Evolutionary conservation across 2,113 vertebrate species (phyloP).

Genomic region (Mus spicilegus): DNA sequence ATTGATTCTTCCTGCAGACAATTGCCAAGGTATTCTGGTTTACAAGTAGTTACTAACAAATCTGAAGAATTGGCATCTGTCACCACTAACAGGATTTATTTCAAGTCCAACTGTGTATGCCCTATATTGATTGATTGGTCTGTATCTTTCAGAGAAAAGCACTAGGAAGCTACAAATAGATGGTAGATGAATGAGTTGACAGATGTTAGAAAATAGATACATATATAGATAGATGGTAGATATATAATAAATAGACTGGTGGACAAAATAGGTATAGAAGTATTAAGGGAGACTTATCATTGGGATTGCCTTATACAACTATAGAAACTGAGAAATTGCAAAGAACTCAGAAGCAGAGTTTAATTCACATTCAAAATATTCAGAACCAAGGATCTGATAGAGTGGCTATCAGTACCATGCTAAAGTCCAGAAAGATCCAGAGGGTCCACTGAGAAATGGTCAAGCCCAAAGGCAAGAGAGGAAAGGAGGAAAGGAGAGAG

Average conservation of each 20-base stretch:
- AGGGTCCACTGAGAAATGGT: too few species aligned
- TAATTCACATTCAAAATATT: not conserved
- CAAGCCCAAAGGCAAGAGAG: not conserved
- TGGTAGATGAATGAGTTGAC: not conserved
- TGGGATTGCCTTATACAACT: not conserved
- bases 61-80: not conserved
- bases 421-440: not conserved
- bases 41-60: not conserved
- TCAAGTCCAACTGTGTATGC: not conserved
- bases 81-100: conserved; percentile 23
- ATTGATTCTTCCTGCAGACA: not conserved
- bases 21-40: not conserved
- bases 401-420: too few species aligned
- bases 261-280: too few species aligned
- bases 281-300: not conserved
- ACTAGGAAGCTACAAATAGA: not conserved
- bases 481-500: not conserved
- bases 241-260: not conserved
- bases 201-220: not conserved
- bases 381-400: too few species aligned
- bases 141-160: not conserved
- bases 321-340: not conserved
- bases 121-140: not conserved
- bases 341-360: too few species aligned
- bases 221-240: not conserved